Conservation (phyloP, 2,113 vertebrate genomes). For the Hippocampus zosterae region DNA sequence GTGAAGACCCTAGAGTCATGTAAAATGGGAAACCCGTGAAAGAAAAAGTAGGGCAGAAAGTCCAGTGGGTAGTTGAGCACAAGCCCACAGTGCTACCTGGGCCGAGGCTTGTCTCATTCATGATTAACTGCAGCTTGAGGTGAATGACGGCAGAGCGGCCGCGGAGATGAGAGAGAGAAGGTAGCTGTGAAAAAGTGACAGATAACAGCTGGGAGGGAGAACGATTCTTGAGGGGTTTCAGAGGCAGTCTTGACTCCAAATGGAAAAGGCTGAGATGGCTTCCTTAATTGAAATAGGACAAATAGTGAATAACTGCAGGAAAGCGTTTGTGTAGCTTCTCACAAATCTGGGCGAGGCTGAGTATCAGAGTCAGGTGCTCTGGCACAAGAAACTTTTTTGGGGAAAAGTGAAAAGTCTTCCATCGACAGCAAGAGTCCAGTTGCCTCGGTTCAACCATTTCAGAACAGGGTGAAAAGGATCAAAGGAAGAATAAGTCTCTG, state of each 20-base stretch:
- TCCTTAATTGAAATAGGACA: conserved; percentile 12
- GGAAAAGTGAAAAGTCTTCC: background rate
- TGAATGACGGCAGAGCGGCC: conserved; percentile 38
- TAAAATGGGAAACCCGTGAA: conserved; percentile 40
- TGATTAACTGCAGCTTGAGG: conserved; percentile 57
- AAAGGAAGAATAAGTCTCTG: conserved; percentile 1
- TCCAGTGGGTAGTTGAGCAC: conserved; percentile 31
- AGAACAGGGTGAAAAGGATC: background rate
- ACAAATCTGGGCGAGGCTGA: background rate
- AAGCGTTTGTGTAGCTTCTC: background rate
- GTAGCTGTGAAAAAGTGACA: conserved; percentile 24
- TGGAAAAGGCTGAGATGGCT: conserved; percentile 12
- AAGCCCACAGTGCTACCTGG: conserved; percentile 32
- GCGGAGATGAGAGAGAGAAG: conserved; percentile 18
- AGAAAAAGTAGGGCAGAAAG: conserved; percentile 41
- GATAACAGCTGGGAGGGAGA: conserved; percentile 30
- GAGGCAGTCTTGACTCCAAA: conserved; percentile 23
- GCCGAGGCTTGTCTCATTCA: conserved; percentile 48
- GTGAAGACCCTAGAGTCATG: background rate
- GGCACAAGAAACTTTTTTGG: background rate
- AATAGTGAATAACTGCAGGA: background rate
- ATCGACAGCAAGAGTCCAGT: background rate
- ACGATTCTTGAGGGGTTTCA: conserved; percentile 37
- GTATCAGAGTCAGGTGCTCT: background rate
- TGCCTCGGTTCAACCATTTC: background rate